Evolutionary conservation across 2,113 vertebrate genomes (phyloP), one percentile per base, ranked within the genome.

Genomic region (Muscicapa adusta): DNA sequence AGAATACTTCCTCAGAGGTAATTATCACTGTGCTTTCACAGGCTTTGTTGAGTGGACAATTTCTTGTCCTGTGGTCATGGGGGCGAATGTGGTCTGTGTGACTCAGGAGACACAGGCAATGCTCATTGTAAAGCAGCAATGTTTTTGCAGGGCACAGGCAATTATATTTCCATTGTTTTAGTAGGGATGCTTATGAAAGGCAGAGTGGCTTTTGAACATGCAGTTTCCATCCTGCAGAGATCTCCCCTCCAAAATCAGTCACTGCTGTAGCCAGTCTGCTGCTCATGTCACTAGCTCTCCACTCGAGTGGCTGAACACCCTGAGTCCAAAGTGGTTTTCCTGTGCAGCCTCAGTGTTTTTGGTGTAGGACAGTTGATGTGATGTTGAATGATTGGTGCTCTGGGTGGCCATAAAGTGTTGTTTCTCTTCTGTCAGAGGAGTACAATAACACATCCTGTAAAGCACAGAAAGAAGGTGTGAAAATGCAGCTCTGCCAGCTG

Each of bases 61-160:
- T 91, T 48, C 68, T 57, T 74, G 14, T 28, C 26, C 14, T 2
- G 2, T 12, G 31, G 20, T 83, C 16, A 0, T 0, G 5, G 45
- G 54, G 50, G 22, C 31, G 50, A 19, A 6, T 0, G 13, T 8
- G 28, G 3, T 29, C 14, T 36, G 36, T 22, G 29, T 3, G 9
- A 23, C 42, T 54, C 7, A 5, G 0, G 8, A 22, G 45, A 8
- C 29, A 2, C 3, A 4, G 25, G 13, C 3, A 6, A 34, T 9
- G 16, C 12, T 47, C 33, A 5, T 19, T 0, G 0, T 4, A 0
- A 23, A 14, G 10, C 26, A 10, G 17, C 10, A 15, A 34, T 0
- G 1, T 10, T 43, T 71, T 74, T 74, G 36, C 22, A 42, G 62
- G 72, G 31, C n/a, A 50, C 26, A 61, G 50, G 22, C 16, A 10